phyloP scores from a whole-genome alignment of 2,113 vertebrate species.

The Actenoides lindsayi region DNA sequence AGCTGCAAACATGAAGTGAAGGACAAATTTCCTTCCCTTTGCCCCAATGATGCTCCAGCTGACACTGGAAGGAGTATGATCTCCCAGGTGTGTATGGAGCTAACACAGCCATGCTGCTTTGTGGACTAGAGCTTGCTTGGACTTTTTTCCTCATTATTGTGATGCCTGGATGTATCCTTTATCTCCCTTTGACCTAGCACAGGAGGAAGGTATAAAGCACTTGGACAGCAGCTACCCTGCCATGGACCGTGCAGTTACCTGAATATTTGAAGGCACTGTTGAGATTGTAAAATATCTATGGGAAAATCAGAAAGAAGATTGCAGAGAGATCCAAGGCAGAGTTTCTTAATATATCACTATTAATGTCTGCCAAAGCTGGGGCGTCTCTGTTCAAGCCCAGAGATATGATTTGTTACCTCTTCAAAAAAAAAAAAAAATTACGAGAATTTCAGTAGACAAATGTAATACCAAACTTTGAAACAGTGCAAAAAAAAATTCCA shows the following conservation, averaged over 20 bases:
- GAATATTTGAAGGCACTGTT: conserved; percentile 8
- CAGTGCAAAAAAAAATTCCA: conserved; percentile 34
- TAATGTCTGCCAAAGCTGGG: conserved; percentile 31
- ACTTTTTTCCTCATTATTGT: neutral
- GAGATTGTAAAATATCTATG: conserved; percentile 43
- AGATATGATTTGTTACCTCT: conserved; percentile 38
- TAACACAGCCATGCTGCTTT: neutral
- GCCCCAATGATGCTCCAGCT: neutral
- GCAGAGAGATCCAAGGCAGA: conserved; percentile 36
- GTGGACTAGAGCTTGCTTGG: neutral
- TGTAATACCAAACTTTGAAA: conserved; percentile 56
- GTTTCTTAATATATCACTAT: conserved; percentile 49
- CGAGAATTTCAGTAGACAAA: conserved; percentile 43
- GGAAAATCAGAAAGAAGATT: conserved; percentile 55
- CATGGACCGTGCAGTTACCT: neutral
- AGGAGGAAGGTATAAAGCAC: neutral
- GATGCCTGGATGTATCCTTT: neutral
- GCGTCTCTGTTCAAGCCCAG: neutral
- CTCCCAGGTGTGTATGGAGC: neutral
- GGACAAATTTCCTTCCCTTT: neutral
- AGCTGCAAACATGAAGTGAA: neutral
- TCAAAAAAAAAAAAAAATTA: neutral
- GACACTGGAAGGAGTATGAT: neutral
- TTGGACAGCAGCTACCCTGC: neutral
- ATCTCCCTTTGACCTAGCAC: neutral